Evolutionary conservation across 2,888 invertebrate genomes (phyloP), one percentile per base, ranked within the genome.

Genomic region (Tiliacea citrago): DNA sequence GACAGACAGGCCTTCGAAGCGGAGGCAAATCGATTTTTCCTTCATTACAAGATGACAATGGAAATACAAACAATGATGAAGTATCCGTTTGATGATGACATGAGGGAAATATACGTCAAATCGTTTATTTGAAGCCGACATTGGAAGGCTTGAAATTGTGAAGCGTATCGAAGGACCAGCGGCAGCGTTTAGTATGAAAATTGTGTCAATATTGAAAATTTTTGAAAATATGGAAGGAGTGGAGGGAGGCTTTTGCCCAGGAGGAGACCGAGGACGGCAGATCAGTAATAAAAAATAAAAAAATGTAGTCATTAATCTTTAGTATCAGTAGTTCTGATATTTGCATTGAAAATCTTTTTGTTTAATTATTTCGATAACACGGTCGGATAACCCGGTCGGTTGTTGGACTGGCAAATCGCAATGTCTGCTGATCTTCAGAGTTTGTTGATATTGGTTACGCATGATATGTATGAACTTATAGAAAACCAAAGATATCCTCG

Each of bases 21-120:
- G 78, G 75, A 57, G 58, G n/a, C 51, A 49, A 84, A 85, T 86
- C 76, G 71, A 88, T 83, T 85, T 62, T 55, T 61, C 47, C 47
- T 71, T 45, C 51, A 76, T 80, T 70, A 83, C 16, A 16, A 55
- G 77, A 77, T 61, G 24, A 86, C 82, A 86, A 86, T 82, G 35
- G 71, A 67, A 63, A 58, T 71, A 73, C 61, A 77, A 77, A 77
- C 77, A 68, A 84, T 75, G 65, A 61, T 35, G 42, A 10, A 57
- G 57, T 67, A 51, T 84, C 81, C 69, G 61, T 57, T 63, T 29
- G 29, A 55, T 21, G n/a, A 66, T 84, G 65, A 65, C 62, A 49
- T n/a, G 35, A 13, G 47, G 16, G 6, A 51, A 57, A 45, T 35
- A 24, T 75, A 61, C 49, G 18, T 21, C 35, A 21, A 63, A 68